These are phyloP conservation scores for Erebia epiphron DNA, from an alignment of 2,888 invertebrate species.

Conservation along the genomic window DNA sequence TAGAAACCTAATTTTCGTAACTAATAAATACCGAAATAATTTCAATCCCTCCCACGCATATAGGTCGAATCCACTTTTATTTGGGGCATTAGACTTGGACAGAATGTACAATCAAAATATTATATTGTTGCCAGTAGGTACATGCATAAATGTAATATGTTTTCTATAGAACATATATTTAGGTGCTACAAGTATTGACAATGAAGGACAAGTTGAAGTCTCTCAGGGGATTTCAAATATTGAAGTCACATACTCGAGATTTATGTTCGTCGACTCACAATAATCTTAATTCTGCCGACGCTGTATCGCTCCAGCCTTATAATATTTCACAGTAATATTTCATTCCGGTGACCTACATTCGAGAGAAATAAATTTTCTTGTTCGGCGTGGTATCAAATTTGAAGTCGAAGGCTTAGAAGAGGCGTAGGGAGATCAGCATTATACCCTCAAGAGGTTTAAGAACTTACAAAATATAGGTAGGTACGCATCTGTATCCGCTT, in stretches of 20 bases:
- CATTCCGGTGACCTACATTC: conserved; percentile 37
- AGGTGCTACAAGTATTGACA: background rate
- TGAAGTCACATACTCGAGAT: conserved; percentile 18
- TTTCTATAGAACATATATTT: background rate
- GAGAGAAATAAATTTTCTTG: conserved; percentile 36
- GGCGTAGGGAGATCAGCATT: conserved; percentile 14
- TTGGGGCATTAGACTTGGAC: too few relatives aligned
- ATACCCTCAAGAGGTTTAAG: background rate
- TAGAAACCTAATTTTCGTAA: too few relatives aligned
- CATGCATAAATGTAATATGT: background rate
- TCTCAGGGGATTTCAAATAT: conserved; percentile 19
- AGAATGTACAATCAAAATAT: too few relatives aligned
- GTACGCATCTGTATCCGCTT: background rate
- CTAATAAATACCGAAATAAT: too few relatives aligned
- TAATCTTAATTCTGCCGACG: conserved; percentile 23
- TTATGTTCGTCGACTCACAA: conserved; percentile 18
- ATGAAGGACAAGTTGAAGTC: background rate
- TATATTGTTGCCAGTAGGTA: background rate
- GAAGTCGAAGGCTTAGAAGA: conserved; percentile 11
- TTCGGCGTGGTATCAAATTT: conserved; percentile 25
- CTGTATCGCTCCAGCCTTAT: conserved; percentile 26
- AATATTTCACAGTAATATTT: conserved; percentile 32
- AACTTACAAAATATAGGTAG: background rate
- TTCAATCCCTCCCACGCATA: too few relatives aligned
- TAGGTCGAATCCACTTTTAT: too few relatives aligned